These are phyloP conservation scores for Drosophila melanogaster DNA, from an alignment of 1,140 invertebrate genomes.

Conservation along the genomic window Release_6_plus_ISO1_MT NT_033779.5:11575001-11575500, in stretches of 20 bases:
- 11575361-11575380: slow-evolving; percentile 79
- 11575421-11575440: slow-evolving; percentile 52
- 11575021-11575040: slow-evolving; percentile 17
- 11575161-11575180: slow-evolving; percentile 77
- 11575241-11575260: slow-evolving; percentile 37
- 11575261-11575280: slow-evolving; percentile 22
- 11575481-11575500: slow-evolving; percentile 27
- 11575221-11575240: slow-evolving; percentile 72
- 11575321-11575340: slow-evolving; percentile 77
- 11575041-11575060: background rate
- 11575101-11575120: slow-evolving; percentile 49
- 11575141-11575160: slow-evolving; percentile 80
- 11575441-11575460: background rate
- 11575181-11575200: slow-evolving; percentile 79
- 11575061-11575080: slow-evolving; percentile 33
- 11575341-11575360: slow-evolving; percentile 70
- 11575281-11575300: slow-evolving; percentile 74
- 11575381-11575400: slow-evolving; percentile 72
- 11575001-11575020: slow-evolving; percentile 21
- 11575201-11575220: slow-evolving; percentile 48
- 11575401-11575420: slow-evolving; percentile 48
- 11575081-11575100: slow-evolving; percentile 47
- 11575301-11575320: slow-evolving; percentile 83
- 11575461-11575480: slow-evolving; percentile 30
- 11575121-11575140: slow-evolving; percentile 83